Percentiles rank a stretch among this genome's conserved stretches.
These are phyloP conservation scores for Cephus nigrinus DNA, from an alignment of 2,888 invertebrate genomes.

Conservation along the genomic window DNA sequence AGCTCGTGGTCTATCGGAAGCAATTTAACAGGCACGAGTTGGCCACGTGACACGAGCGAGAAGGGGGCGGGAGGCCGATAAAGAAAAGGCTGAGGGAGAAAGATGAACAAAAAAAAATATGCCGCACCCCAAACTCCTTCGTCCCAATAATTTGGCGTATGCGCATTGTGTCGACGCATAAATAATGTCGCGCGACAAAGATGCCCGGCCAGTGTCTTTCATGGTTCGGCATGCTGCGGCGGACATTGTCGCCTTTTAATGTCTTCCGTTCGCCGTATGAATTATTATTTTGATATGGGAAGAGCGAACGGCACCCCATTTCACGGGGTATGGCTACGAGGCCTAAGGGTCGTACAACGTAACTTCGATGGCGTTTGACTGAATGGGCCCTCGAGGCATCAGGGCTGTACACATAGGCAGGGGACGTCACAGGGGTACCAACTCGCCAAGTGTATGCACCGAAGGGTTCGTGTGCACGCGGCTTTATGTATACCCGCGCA, in stretches of 20 bases:
- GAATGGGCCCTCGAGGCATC: constrained; percentile 3
- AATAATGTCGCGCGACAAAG: background rate
- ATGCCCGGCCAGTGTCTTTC: background rate
- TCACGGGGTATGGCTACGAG: constrained; percentile 33
- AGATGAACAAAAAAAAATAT: background rate
- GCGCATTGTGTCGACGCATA: constrained; percentile 1
- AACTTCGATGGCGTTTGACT: background rate
- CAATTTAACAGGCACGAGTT: constrained; percentile 45
- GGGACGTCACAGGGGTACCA: background rate
- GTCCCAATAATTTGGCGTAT: background rate
- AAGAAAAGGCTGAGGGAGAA: background rate
- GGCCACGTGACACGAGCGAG: constrained; percentile 40
- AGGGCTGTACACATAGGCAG: background rate
- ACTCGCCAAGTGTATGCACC: background rate
- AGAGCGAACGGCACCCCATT: constrained; percentile 32
- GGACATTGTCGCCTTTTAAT: constrained; percentile 37
- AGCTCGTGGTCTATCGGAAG: constrained; percentile 48
- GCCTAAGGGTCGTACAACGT: background rate
- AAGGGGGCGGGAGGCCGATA: background rate
- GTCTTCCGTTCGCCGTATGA: constrained; percentile 45
- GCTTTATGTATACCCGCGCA: background rate
- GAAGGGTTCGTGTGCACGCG: background rate
- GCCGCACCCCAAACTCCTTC: background rate
- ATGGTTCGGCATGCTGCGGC: background rate
- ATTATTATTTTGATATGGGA: constrained; percentile 46